Percentiles rank a stretch among this genome's conserved stretches.
phyloP scores from a whole-genome alignment of 2,113 vertebrate species.

The Rhabdomys dilectus region DNA sequence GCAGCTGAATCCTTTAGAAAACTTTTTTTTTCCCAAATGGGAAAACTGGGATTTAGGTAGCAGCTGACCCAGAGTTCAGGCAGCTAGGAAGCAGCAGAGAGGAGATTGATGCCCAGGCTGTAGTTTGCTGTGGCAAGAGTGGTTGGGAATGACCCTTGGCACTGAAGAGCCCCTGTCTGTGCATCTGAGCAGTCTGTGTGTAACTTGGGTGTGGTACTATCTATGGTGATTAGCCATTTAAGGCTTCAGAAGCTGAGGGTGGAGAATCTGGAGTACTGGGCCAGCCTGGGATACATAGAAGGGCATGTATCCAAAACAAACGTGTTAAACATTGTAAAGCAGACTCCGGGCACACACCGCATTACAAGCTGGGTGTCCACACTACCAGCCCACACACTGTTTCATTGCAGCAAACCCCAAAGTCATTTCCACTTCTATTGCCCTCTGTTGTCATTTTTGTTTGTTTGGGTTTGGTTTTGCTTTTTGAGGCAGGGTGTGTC shows the following conservation, averaged over 20 bases:
- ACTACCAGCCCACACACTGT: background rate
- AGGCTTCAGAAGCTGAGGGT: background rate
- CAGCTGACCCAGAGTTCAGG: background rate
- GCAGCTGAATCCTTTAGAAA: background rate
- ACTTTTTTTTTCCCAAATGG: background rate
- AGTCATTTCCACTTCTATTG: background rate
- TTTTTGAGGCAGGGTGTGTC: background rate
- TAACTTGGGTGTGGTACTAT: background rate
- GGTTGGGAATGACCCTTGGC: background rate
- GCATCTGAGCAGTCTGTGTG: background rate
- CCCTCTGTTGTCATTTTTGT: background rate
- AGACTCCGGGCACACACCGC: no score
- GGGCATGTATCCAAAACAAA: background rate
- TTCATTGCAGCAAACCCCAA: background rate
- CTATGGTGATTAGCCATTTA: background rate
- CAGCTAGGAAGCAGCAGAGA: background rate
- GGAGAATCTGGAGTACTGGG: background rate
- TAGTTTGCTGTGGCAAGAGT: background rate
- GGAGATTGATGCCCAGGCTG: background rate
- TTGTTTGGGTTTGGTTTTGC: background rate
- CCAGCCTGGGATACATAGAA: background rate
- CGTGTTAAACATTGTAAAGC: background rate
- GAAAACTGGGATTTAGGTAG: background rate
- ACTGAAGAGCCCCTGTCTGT: background rate
- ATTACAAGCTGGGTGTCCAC: background rate